Evolutionary conservation across 2,797 vertebrate species (phyloP), one percentile per base, ranked within the genome.

Genomic region (Galagoides demidoff): DNA sequence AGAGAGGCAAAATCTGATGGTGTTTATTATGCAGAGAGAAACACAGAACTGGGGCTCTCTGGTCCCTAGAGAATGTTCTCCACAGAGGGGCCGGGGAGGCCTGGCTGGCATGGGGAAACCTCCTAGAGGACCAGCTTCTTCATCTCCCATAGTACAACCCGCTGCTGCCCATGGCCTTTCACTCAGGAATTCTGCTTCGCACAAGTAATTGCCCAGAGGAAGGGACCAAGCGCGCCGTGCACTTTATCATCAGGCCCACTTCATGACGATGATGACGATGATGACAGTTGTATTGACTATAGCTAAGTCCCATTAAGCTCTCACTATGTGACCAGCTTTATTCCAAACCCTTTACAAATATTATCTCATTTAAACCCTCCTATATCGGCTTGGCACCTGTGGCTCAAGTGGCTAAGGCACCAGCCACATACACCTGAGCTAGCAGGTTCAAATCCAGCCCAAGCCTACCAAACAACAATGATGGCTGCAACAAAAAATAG

Each of bases 1-100:
- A 1, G 45, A 39, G 77, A 96, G 86, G 68, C 25, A 23, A 84
- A 29, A 84, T 76, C 64, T 89, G 77, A 57, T 37, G 70, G 90
- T 96, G 89, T 92, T 96, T 89, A 84, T 68, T 81, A 96, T 89
- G 66, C 83, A 66, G 57, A 81, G 70, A 52, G 82, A 96, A 77
- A 45, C 45, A 66, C 2, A 66, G 85, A 84, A 91, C 66, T 55
- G 66, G 83, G 61, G 22, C 77, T 71, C 39, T 63, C 59, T 39
- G 55, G 16, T 76, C 27, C n/a, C 16, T 2, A 39, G 29, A 78
- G n/a, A 94, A 12, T n/a, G 14, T 34, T 55, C n/a, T 89, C 64
- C 86, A 82, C 34, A 55, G 61, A 59, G 7, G 68, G 70, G 20
- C 19, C n/a, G 27, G 74, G 90, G 25, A 93, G 49, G 29, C 49